Evolutionary conservation across 2,888 invertebrate genomes (phyloP).

Genomic region (Eristalis intricaria): DNA sequence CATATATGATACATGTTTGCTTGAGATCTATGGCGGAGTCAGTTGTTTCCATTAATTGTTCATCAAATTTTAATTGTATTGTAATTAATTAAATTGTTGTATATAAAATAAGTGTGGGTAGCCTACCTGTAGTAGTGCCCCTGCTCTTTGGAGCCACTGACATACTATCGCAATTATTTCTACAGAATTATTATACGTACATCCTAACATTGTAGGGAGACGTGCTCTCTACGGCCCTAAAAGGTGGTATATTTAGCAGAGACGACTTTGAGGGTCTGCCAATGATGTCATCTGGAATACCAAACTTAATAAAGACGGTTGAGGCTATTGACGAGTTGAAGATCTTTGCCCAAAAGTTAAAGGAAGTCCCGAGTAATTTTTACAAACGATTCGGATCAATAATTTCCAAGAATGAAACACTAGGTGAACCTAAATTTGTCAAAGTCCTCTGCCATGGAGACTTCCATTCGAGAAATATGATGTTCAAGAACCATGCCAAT

Average conservation of each 20-base stretch:
- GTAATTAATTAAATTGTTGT: too few species aligned
- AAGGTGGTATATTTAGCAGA: not conserved
- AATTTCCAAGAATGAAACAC: not conserved
- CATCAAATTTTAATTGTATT: too few species aligned
- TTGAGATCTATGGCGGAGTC: too few species aligned
- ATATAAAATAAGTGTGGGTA: too few species aligned
- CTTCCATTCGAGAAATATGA: constrained; percentile 76
- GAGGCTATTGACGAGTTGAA: not conserved
- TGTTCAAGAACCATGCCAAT: constrained; percentile 73
- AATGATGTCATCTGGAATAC: not conserved
- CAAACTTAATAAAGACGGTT: not conserved
- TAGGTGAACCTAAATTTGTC: not conserved
- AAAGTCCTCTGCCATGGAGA: constrained; percentile 76
- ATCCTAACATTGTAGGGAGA: not conserved
- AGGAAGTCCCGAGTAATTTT: not conserved
- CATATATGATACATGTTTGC: too few species aligned
- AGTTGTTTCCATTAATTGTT: not conserved
- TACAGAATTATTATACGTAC: not conserved
- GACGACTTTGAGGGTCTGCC: not conserved
- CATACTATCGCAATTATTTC: too few species aligned
- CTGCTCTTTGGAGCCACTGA: too few species aligned
- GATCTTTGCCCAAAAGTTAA: not conserved
- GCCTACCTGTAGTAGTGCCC: too few species aligned
- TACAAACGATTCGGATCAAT: not conserved
- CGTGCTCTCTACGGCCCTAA: not conserved